Base-by-base conservation (phyloP, 2,888 invertebrate genomes). In the Patella caerulea region DNA sequence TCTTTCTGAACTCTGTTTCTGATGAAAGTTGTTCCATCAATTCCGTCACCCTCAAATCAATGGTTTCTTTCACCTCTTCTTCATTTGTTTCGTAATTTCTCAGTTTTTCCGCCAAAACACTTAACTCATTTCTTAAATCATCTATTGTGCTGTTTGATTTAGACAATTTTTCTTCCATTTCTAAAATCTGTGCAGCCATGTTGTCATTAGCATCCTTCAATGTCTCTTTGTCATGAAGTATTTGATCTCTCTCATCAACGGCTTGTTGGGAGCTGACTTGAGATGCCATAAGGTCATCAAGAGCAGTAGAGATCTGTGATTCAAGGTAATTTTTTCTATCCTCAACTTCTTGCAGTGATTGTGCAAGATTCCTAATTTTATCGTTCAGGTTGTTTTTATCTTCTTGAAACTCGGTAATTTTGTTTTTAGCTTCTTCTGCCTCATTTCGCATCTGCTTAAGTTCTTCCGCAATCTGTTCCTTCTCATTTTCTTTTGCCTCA, bases 101-200 rank as follows among this genome's bases (percentile, higher is more conserved):
- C 71, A 54, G 70, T 76, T 29, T 72, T 55, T 76, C 72, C 9
- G 74, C 52, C 14, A 70, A 55, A 2, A 56, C 74, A 56, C 78
- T 76, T 14, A 82, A 72, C 73, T 79, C 73, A 11, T 74, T 52
- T 54, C 79, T 76, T 54, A 76, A 59, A 24, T 79, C 77, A 24
- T 72, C 29, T 71, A 78, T 52, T 17, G 45, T 19, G 15, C 56
- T 74, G 52, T 34, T 74, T 1, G 65, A 14, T 19, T 55, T 52
- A 11, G 24, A 19, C 65, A 65, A 65, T 29, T 75, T 71, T 72
- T 78, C 53, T 24, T 79, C 74, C 29, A 70, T 3, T 52, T n/a
- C 45, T 69, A 59, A 15, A 24, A 72, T 72, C 15, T 72, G 52
- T 29, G 24, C 53, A 29, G 56, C 7, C 9, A 69, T 54, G 45